These are phyloP conservation scores for Apteryx owenii DNA, from an alignment of 2,113 vertebrate genomes.

Conservation along the genomic window DNA sequence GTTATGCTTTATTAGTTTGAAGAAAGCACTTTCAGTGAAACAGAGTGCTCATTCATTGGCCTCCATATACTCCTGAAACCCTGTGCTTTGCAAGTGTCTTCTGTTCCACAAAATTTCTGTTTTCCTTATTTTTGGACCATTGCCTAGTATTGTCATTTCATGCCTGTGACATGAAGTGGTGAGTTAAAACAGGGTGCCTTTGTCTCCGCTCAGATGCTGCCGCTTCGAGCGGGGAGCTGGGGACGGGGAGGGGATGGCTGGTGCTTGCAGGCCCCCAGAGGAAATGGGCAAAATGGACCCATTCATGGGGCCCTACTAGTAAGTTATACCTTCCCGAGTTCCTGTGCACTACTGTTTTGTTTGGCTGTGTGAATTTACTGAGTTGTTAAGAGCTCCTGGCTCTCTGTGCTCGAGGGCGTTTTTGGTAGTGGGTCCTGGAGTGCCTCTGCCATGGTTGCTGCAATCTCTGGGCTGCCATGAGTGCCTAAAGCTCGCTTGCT, in stretches of 20 bases:
- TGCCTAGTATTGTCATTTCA: neutral
- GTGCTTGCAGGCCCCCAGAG: neutral
- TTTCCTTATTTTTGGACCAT: neutral
- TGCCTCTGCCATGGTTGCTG: neutral
- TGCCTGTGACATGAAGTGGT: neutral
- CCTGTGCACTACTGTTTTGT: neutral
- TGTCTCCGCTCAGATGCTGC: neutral
- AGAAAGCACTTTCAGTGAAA: neutral
- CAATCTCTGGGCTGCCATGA: rapidly evolving
- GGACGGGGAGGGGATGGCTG: rapidly evolving
- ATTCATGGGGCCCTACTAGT: neutral
- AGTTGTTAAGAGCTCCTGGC: neutral
- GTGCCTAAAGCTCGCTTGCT: neutral
- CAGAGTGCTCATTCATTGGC: neutral
- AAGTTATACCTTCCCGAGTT: neutral
- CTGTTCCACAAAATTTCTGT: neutral
- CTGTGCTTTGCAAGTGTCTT: neutral
- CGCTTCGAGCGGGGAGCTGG: rapidly evolving
- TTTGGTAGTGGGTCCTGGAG: neutral
- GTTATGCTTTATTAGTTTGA: neutral
- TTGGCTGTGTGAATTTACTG: rapidly evolving
- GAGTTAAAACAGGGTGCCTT: conserved; percentile 4
- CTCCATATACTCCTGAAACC: neutral
- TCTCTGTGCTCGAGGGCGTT: neutral
- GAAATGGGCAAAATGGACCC: neutral